These are phyloP conservation scores for Vollenhovia emeryi DNA, from an alignment of 1,140 invertebrate genomes.

Conservation along the genomic window DNA sequence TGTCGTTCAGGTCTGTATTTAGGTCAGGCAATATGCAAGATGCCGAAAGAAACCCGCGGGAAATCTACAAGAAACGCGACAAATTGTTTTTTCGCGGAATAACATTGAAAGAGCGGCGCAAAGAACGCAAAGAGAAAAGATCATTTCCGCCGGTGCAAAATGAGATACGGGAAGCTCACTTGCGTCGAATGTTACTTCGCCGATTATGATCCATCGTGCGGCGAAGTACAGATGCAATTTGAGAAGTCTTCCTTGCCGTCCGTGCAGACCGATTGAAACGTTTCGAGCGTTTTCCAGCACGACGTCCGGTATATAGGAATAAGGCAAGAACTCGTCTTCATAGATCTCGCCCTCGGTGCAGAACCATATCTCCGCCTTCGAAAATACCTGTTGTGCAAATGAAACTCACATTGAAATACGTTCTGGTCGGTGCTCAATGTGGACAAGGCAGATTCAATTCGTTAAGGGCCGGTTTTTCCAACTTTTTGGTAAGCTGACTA, in stretches of 20 bases:
- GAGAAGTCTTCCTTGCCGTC: slow-evolving; percentile 88
- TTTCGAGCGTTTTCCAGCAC: slow-evolving; percentile 90
- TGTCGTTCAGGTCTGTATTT: slow-evolving; percentile 18
- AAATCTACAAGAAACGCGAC: slow-evolving; percentile 34
- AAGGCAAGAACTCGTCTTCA: slow-evolving; percentile 87
- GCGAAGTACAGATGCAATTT: slow-evolving; percentile 91
- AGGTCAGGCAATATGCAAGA: slow-evolving; percentile 7
- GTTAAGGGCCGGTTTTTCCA: too few species aligned
- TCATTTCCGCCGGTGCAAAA: background rate
- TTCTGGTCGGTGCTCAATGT: background rate
- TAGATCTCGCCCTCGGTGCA: slow-evolving; percentile 87
- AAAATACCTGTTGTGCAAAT: slow-evolving; percentile 87
- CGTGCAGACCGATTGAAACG: slow-evolving; percentile 90
- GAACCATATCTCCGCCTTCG: slow-evolving; percentile 89
- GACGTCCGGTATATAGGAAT: slow-evolving; percentile 90
- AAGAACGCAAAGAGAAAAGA: background rate
- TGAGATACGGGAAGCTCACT: slow-evolving; percentile 84
- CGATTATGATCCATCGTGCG: slow-evolving; percentile 92
- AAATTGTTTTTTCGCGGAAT: background rate
- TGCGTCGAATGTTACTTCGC: slow-evolving; percentile 90
- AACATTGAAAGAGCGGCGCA: background rate
- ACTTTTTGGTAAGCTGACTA: too few species aligned
- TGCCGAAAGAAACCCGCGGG: slow-evolving; percentile 11
- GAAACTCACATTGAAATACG: slow-evolving; percentile 28
- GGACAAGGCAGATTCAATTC: background rate